These are phyloP conservation scores for Orchestes rusci DNA, from an alignment of 2,888 invertebrate genomes.

Conservation along the genomic window DNA sequence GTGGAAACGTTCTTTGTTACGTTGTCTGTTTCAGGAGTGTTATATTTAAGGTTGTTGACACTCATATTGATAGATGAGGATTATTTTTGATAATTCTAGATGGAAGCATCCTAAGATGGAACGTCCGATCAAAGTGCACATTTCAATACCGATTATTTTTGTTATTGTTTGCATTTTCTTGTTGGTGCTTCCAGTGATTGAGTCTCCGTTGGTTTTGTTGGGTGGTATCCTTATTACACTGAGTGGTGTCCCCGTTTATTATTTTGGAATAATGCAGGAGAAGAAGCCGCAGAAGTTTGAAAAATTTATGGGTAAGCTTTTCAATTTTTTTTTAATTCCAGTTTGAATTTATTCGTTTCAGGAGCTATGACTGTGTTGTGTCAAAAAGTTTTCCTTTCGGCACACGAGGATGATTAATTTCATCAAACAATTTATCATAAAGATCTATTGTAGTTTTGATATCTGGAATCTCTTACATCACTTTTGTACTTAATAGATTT, in stretches of 20 bases:
- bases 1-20: conserved; percentile 91
- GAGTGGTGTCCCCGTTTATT: conserved; percentile 79
- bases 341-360: conserved; percentile 33
- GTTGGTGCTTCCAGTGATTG: conserved; percentile 70
- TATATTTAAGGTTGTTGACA: conserved; percentile 64
- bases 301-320: conserved; percentile 53
- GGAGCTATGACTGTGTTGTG: conserved; percentile 54
- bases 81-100: conserved; percentile 11
- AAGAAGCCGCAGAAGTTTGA: conserved; percentile 57
- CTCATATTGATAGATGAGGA: no score
- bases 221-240: conserved; percentile 72
- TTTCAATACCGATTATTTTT: conserved; percentile 63
- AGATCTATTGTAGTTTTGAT: no score
- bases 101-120: conserved; percentile 70
- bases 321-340: not conserved
- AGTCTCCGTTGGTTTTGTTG: conserved; percentile 71
- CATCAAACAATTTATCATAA: no score
- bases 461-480: no score
- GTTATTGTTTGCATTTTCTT: conserved; percentile 71
- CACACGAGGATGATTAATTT: conserved; percentile 63
- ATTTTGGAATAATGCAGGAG: conserved; percentile 60
- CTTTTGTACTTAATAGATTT: no score
- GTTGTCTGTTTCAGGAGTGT: conserved; percentile 74
- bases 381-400: conserved; percentile 69
- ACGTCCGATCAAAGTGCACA: conserved; percentile 74